Conservation (phyloP, 2,888 invertebrate species). For the Biston betularia region DNA sequence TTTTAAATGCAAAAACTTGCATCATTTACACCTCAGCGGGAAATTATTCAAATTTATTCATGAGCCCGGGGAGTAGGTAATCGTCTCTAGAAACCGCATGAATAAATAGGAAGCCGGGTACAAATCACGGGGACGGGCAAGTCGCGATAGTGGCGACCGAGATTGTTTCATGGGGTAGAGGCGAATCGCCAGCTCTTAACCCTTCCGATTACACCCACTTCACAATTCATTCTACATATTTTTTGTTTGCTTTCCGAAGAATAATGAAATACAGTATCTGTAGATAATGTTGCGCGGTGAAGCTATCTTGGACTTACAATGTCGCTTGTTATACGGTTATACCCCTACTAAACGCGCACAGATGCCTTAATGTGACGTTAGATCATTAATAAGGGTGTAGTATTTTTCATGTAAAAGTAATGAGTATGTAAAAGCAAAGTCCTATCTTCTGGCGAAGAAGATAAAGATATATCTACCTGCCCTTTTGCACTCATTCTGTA, state of each 20-base stretch:
- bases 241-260: background rate
- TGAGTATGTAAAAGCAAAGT: too few species aligned
- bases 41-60: constrained; percentile 84
- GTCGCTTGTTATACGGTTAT: too few species aligned
- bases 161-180: constrained; percentile 49
- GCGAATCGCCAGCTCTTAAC: constrained; percentile 14
- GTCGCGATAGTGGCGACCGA: constrained; percentile 50
- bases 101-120: constrained; percentile 80
- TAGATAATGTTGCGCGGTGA: too few species aligned
- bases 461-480: too few species aligned
- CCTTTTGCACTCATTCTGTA: too few species aligned
- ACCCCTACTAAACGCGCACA: too few species aligned
- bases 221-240: constrained; percentile 3
- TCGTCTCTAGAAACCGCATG: constrained; percentile 79
- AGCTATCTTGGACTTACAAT: too few species aligned
- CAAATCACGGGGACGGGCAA: constrained; percentile 71
- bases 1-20: constrained; percentile 83
- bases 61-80: constrained; percentile 78
- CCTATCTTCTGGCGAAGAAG: too few species aligned
- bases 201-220: constrained; percentile 11
- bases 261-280: too few species aligned
- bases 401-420: too few species aligned
- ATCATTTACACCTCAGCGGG: constrained; percentile 80
- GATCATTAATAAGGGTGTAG: too few species aligned
- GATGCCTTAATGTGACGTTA: too few species aligned